phyloP scores from a whole-genome alignment of 92 coral and sea anemone species.

The Micromussa lordhowensis region DNA sequence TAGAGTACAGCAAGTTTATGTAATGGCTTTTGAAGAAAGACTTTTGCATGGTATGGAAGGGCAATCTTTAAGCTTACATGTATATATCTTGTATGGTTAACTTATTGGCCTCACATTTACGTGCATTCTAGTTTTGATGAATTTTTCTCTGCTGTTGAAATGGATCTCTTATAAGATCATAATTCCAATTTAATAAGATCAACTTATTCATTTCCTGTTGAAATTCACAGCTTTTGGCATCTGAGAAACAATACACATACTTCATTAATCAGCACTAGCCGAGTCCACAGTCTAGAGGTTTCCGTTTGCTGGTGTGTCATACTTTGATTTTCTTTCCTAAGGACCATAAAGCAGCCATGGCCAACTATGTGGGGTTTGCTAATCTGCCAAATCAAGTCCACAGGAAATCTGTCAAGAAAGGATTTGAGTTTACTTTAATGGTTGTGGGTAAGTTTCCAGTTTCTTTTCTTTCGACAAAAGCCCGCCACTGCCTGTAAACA shows the following conservation, averaged over 20 bases:
- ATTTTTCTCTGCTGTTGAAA: neutral
- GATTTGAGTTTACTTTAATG: constrained; percentile 98
- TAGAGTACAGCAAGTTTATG: too few relatives aligned
- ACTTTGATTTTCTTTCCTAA: neutral
- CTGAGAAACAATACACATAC: neutral
- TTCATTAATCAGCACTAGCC: neutral
- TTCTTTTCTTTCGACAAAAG: constrained; percentile 3
- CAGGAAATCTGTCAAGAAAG: constrained; percentile 96
- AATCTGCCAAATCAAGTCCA: constrained; percentile 99
- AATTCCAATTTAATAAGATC: neutral
- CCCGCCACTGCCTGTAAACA: neutral
- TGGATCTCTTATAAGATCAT: neutral
- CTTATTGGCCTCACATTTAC: neutral
- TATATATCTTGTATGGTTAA: neutral
- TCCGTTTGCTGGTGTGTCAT: neutral
- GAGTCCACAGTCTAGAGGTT: neutral
- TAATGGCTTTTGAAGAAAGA: neutral
- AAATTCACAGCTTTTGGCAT: neutral
- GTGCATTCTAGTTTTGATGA: neutral
- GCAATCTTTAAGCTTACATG: neutral
- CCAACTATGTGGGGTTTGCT: constrained; percentile 94
- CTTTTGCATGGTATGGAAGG: neutral
- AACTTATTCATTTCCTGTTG: constrained; percentile 21
- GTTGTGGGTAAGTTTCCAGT: constrained; percentile 84
- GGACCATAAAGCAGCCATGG: constrained; percentile 71